Conservation (phyloP, 2,113 vertebrate species). For the Gracilinanus agilis region DNA sequence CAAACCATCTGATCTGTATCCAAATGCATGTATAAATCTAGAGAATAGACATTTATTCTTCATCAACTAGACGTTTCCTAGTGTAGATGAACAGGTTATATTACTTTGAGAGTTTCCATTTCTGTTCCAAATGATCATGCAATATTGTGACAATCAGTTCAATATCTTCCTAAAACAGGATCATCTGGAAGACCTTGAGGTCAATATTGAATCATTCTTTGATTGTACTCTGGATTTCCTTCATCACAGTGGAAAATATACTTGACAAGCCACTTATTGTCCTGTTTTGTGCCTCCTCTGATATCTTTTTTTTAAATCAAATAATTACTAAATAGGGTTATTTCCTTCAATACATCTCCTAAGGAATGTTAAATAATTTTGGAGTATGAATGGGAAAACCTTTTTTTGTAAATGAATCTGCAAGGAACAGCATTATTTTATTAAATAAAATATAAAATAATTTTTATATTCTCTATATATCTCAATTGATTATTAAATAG, state of each 20-base stretch:
- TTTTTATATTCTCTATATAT: neutral
- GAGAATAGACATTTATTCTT: neutral
- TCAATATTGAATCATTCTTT: neutral
- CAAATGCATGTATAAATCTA: neutral
- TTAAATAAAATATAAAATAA: neutral
- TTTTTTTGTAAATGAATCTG: neutral
- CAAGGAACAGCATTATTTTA: neutral
- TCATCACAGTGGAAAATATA: neutral
- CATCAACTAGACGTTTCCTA: neutral
- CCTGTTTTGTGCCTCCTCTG: neutral
- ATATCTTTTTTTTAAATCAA: neutral
- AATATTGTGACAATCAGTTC: neutral
- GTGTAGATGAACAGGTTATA: neutral
- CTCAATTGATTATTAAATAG: neutral
- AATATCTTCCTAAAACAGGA: neutral
- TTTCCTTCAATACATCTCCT: neutral
- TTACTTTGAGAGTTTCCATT: neutral
- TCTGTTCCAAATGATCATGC: neutral
- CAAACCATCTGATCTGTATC: neutral
- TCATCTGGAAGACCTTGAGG: neutral
- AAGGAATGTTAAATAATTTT: neutral
- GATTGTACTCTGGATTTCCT: neutral
- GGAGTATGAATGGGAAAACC: neutral
- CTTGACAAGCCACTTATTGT: neutral
- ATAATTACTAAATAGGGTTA: neutral